phyloP scores from a whole-genome alignment of 1,140 invertebrate genomes.

The Heliconius nattereri region DNA sequence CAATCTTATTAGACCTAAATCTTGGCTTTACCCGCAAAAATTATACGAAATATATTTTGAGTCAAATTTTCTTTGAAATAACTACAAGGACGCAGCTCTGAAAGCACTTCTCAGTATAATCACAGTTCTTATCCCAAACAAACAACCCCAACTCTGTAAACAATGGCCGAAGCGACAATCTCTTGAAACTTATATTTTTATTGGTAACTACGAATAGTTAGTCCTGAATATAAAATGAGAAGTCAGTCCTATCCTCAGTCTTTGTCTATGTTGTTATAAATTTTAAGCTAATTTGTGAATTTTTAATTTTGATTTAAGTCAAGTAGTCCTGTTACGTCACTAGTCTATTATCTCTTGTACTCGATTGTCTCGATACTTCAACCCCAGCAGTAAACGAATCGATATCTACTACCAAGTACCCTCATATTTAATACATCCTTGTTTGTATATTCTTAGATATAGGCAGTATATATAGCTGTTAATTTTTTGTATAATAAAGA shows the following conservation, averaged over 20 bases:
- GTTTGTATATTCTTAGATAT: too few relatives aligned
- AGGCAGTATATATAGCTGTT: too few relatives aligned
- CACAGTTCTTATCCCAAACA: constrained; percentile 34
- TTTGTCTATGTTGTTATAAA: background rate
- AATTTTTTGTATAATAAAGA: too few relatives aligned
- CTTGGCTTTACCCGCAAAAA: background rate
- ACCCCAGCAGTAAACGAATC: too few relatives aligned
- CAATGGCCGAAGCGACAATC: constrained; percentile 21
- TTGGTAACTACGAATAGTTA: constrained; percentile 19
- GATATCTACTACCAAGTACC: too few relatives aligned
- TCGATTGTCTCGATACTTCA: too few relatives aligned
- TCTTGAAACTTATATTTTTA: constrained; percentile 29
- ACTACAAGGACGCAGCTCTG: constrained; percentile 6
- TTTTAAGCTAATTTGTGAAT: background rate
- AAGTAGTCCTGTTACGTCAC: too few relatives aligned
- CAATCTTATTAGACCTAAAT: background rate
- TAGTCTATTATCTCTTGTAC: too few relatives aligned
- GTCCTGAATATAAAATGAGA: background rate
- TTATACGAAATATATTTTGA: background rate
- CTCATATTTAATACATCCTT: too few relatives aligned
- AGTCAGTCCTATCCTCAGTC: background rate
- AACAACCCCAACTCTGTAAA: constrained; percentile 25
- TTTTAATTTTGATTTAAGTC: too few relatives aligned
- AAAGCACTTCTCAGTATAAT: constrained; percentile 20
- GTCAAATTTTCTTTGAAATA: constrained; percentile 21